phyloP scores from a whole-genome alignment of 2,113 vertebrate species.

The Micronycteris hirsuta region DNA sequence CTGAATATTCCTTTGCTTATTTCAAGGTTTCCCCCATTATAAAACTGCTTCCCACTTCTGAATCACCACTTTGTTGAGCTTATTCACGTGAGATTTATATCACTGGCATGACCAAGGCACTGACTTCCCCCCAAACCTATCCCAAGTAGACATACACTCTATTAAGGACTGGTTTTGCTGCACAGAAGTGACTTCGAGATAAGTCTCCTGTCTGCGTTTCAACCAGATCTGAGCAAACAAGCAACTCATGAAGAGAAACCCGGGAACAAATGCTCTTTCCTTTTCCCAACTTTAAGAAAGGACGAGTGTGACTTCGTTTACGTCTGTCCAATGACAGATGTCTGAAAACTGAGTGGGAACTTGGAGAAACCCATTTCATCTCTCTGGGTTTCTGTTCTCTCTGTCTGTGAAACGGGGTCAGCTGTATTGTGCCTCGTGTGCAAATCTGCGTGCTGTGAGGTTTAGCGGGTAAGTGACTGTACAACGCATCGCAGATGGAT shows the following conservation, averaged over 20 bases:
- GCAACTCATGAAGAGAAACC: not conserved
- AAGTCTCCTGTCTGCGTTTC: not conserved
- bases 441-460: constrained; percentile 61
- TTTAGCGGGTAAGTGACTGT: constrained; percentile 68
- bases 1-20: not conserved
- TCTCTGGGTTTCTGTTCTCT: constrained; percentile 50
- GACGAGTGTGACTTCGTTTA: not conserved
- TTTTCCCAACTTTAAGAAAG: constrained; percentile 12
- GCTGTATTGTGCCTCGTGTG: constrained; percentile 71
- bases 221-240: not conserved
- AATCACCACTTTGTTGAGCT: not conserved
- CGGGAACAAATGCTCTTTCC: not conserved
- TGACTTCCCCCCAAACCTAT: too few species aligned
- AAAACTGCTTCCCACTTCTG: not conserved
- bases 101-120: not conserved
- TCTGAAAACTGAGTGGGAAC: constrained; percentile 42
- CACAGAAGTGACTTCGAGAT: not conserved
- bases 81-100: not conserved
- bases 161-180: not conserved
- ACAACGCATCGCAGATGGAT: constrained; percentile 67
- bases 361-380: constrained; percentile 55
- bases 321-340: constrained; percentile 25
- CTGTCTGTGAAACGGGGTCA: constrained; percentile 70
- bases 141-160: not conserved
- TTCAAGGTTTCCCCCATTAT: not conserved